These are phyloP conservation scores for Drosophila tristis DNA, from an alignment of 1,140 invertebrate genomes.

Conservation along the genomic window DNA sequence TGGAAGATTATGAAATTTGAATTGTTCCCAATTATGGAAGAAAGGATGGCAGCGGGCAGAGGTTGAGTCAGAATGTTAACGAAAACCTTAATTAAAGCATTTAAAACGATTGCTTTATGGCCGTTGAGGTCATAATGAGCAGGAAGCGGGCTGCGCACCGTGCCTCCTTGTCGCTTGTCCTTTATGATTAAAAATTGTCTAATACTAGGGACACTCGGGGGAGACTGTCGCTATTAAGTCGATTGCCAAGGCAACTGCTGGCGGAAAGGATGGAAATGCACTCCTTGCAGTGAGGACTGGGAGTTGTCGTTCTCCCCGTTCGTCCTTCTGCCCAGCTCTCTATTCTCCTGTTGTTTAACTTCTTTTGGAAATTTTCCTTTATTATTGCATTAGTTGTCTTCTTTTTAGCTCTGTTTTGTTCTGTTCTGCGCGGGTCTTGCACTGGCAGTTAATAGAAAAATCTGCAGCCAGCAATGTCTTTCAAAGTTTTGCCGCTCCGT, in stretches of 20 bases:
- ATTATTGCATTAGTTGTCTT: conserved; percentile 65
- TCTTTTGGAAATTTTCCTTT: conserved; percentile 54
- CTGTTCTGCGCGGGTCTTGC: conserved; percentile 31
- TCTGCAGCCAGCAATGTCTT: conserved; percentile 69
- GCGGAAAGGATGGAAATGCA: conserved; percentile 26
- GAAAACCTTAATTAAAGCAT: conserved; percentile 60
- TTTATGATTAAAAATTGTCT: conserved; percentile 32
- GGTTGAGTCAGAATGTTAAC: too few relatives aligned
- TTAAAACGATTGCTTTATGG: conserved; percentile 67
- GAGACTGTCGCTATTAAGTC: neutral
- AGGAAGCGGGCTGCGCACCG: conserved; percentile 7
- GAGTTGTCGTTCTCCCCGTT: neutral
- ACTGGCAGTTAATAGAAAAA: conserved; percentile 75
- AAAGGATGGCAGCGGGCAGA: neutral
- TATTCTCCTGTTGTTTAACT: conserved; percentile 16
- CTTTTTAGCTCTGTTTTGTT: conserved; percentile 10
- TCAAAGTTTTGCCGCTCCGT: conserved; percentile 45
- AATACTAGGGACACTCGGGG: too few relatives aligned
- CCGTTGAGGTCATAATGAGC: conserved; percentile 26
- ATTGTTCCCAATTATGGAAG: conserved; percentile 22
- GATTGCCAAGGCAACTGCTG: conserved; percentile 4
- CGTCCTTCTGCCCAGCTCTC: neutral
- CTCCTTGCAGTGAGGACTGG: conserved; percentile 9
- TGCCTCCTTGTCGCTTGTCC: conserved; percentile 21
- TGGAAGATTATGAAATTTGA: conserved; percentile 28